Base-by-base conservation (phyloP, 2,888 invertebrate species). In the Holacanthella duospinosa region DNA sequence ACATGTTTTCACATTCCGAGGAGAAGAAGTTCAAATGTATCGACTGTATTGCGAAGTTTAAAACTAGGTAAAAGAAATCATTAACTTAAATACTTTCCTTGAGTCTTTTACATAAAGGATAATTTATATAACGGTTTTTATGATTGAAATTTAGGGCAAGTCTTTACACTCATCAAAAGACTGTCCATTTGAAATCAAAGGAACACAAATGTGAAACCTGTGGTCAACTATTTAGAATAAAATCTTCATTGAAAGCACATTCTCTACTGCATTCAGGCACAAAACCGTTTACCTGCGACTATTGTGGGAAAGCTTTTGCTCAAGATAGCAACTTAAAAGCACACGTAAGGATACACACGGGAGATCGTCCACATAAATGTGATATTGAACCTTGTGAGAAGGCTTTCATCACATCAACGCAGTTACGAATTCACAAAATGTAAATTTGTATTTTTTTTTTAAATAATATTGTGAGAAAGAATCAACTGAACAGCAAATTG, bases 271-370 rank as follows among this genome's bases (percentile, higher is more conserved):
- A 78, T 62, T 76, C 75, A 63, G 77, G 77, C 53, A 81, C 83
- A 60, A 87, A 86, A 72, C 86, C 86, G 0, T 87, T 80, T 76
- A 16, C 80, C 58, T 87, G 88, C 74, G 78, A 82, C 60, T 80
- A 83, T 21, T 89, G 89, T 76, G 79, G 82, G 62, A 89, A 88
- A 76, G 79, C 82, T 59, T 89, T 89, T 77, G 84, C 85, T 0
- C 89, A 89, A 77, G 86, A 85, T 74, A 87, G 88, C 62, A 89
- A 89, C 79, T 78, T 88, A 63, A 82, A 83, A 48, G 88, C 88
- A 73, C 89, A 67, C 48, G 44, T 60, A 16, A 55, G 89, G 62
- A 87, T 86, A 71, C 89, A 89, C 77, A 88, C 84, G 0, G 86
- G 88, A 0, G 88, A 87, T 76, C 86, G 87, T 73, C 90, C 89